Percentiles rank a stretch among this genome's conserved stretches.
These are phyloP conservation scores for Chloroceryle inda DNA, from an alignment of 2,797 vertebrate species.

Conservation along the genomic window DNA sequence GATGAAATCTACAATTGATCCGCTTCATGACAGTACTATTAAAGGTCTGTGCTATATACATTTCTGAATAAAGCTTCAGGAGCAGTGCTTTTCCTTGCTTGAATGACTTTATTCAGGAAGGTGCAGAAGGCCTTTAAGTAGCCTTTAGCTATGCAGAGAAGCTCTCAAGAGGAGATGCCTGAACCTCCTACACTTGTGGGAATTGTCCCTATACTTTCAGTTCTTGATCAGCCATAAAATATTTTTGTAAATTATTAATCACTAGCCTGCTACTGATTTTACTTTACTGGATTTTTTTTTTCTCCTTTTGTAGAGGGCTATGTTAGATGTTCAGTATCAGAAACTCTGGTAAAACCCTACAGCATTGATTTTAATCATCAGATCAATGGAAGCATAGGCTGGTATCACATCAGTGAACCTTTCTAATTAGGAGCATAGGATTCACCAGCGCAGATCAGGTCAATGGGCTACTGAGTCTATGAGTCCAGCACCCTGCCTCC, in stretches of 20 bases:
- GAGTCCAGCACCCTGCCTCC: not conserved
- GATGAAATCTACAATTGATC: not conserved
- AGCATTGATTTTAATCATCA: not conserved
- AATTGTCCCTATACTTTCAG: not conserved
- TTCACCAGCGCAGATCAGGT: not conserved
- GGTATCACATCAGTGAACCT: not conserved
- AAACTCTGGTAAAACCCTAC: not conserved
- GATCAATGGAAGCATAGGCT: not conserved
- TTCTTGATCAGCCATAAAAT: not conserved
- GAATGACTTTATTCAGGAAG: not conserved
- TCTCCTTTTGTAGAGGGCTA: not conserved
- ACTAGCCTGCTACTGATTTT: not conserved
- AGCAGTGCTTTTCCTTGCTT: not conserved
- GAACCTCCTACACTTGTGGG: not conserved
- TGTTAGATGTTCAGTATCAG: not conserved
- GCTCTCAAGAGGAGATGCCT: not conserved
- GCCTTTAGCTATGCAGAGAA: not conserved
- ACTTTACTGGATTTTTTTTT: not conserved
- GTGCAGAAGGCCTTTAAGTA: not conserved
- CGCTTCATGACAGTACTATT: not conserved
- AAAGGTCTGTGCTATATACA: not conserved
- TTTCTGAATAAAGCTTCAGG: not conserved
- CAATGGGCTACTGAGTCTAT: not conserved
- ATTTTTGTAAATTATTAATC: not conserved
- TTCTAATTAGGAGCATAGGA: conserved; percentile 5